Conservation (phyloP, 2,113 vertebrate species). For the Ovis aries region ARS-UI_Ramb_v3.0 NC_056077.1:37511501-37512000, state of each 20-base stretch:
- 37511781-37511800: not conserved
- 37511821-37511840: not conserved
- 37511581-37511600: not conserved
- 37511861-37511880: not conserved
- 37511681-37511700: not conserved
- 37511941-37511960: not conserved
- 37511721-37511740: not conserved
- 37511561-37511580: not conserved
- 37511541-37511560: not conserved
- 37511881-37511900: not conserved
- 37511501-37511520: not conserved
- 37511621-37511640: not conserved
- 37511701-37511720: not conserved
- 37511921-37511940: not conserved
- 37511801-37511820: not conserved
- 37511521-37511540: not conserved
- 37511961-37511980: not conserved
- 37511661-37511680: not conserved
- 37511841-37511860: not conserved
- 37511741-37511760: not conserved
- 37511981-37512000: not conserved
- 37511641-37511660: not conserved
- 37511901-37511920: not conserved
- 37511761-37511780: not conserved
- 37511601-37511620: not conserved